phyloP scores from a whole-genome alignment of 2,888 invertebrate genomes.

The Yponomeuta cagnagella region DNA sequence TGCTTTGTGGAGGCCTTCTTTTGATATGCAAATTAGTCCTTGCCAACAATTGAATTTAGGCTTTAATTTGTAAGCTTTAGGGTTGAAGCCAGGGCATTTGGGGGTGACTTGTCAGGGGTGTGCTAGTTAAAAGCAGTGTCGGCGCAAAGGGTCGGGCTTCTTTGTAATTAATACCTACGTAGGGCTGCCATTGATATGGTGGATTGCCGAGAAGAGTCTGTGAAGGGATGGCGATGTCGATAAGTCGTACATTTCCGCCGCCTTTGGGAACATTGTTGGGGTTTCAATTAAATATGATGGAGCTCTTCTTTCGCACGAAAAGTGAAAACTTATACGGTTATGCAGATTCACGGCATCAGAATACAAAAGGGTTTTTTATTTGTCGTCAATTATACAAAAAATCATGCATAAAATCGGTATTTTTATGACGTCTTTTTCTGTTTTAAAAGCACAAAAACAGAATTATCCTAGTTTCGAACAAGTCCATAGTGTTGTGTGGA shows the following conservation, averaged over 20 bases:
- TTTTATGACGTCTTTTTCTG: no score
- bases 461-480: no score
- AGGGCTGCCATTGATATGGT: constrained; percentile 63
- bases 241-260: background rate
- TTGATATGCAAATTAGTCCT: constrained; percentile 52
- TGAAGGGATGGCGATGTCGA: background rate
- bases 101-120: constrained; percentile 46
- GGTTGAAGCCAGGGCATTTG: constrained; percentile 23
- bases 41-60: constrained; percentile 27
- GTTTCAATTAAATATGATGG: background rate
- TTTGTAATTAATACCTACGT: constrained; percentile 72
- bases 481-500: no score
- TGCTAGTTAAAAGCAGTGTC: constrained; percentile 53
- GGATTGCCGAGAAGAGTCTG: constrained; percentile 47
- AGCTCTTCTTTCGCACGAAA: background rate
- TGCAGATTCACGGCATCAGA: no score
- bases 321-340: no score
- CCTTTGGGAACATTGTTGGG: background rate
- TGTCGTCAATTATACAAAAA: no score
- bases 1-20: constrained; percentile 22
- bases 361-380: no score
- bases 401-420: no score
- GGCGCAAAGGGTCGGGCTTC: constrained; percentile 51
- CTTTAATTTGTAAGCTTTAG: constrained; percentile 24
- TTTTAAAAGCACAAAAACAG: no score